phyloP scores from a whole-genome alignment of 1,140 invertebrate species.

The Zelostemma sp. region DNA sequence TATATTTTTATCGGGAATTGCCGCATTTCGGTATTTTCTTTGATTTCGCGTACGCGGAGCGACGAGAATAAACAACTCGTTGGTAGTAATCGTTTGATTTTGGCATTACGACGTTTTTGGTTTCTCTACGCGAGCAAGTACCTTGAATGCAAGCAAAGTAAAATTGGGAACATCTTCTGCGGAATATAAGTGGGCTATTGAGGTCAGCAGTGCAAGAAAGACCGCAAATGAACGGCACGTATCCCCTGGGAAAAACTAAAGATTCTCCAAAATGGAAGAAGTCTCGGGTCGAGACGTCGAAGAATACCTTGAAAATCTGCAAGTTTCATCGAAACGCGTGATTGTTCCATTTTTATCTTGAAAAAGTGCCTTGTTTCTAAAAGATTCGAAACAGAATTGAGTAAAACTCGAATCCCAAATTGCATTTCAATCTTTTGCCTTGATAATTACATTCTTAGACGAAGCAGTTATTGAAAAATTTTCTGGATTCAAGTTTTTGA shows the following conservation, averaged over 20 bases:
- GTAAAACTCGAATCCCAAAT: no score
- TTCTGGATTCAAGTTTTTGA: no score
- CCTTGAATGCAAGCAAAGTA: slow-evolving; percentile 34
- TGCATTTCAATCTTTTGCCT: no score
- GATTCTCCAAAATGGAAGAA: slow-evolving; percentile 38
- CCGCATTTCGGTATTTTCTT: no score
- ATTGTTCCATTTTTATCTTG: slow-evolving; percentile 2
- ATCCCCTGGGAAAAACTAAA: slow-evolving; percentile 37
- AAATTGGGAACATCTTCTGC: slow-evolving; percentile 33
- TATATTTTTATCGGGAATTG: no score
- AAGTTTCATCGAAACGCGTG: slow-evolving; percentile 22
- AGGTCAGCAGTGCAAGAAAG: slow-evolving; percentile 41
- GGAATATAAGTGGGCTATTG: slow-evolving; percentile 38
- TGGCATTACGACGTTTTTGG: no score
- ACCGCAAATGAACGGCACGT: slow-evolving; percentile 36
- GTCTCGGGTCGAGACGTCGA: slow-evolving; percentile 22
- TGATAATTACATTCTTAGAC: no score
- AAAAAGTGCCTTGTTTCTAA: no score
- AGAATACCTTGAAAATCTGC: slow-evolving; percentile 34
- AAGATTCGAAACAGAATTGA: no score
- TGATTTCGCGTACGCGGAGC: no score
- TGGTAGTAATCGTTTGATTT: slow-evolving; percentile 10
- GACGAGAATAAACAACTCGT: no score
- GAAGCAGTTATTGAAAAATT: no score
- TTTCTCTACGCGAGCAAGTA: slow-evolving; percentile 25